Evolutionary conservation across 1,140 invertebrate genomes (phyloP), one percentile per base, ranked within the genome.

Genomic region (Ridgeia piscesae): DNA sequence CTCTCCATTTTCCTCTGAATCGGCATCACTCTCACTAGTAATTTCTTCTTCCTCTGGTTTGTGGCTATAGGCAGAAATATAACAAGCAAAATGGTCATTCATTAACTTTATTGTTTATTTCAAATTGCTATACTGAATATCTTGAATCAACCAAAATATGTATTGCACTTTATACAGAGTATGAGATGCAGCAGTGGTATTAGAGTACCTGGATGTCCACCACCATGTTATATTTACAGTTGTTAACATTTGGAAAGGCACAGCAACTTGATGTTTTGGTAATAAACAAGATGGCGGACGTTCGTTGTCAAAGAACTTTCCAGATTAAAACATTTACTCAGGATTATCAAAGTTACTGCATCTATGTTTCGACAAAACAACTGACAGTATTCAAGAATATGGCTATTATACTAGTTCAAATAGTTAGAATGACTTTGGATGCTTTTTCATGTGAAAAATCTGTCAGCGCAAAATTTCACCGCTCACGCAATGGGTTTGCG

Each of bases 21-120:
- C 96, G 91, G 95, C 96, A 0, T 96, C 96, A 34, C 96, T 95
- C 92, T 97, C 97, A 95, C 96, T 97, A 35, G 96, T 95, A 92
- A 97, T 97, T 94, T 97, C 97, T 95, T 97, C 97, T 93, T 97
- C 96, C 58, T 94, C 94, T 77, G 0, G 2, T 77, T 77, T 9
- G 50, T 93, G 94, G 93, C 94, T 93, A 11, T 89, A 42, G 89
- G 89, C 58, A 33, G 42, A 35, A 91, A 88, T 77, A 91, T 33
- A 58, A 48, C 58, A 91, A 9, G 17, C 34, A 91, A 33, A 35
- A 88, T 6, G 91, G 91, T 88, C 17, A 33, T 33, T 50, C 33
- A 33, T 27, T 91, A 35, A 92, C 91, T 31, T 34, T 34, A 9
- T 9, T 35, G 89, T 91, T 58, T 42, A 91, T 89, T 35, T 88